Conservation (phyloP, 2,797 vertebrate species). For the Ataeniobius toweri region DNA sequence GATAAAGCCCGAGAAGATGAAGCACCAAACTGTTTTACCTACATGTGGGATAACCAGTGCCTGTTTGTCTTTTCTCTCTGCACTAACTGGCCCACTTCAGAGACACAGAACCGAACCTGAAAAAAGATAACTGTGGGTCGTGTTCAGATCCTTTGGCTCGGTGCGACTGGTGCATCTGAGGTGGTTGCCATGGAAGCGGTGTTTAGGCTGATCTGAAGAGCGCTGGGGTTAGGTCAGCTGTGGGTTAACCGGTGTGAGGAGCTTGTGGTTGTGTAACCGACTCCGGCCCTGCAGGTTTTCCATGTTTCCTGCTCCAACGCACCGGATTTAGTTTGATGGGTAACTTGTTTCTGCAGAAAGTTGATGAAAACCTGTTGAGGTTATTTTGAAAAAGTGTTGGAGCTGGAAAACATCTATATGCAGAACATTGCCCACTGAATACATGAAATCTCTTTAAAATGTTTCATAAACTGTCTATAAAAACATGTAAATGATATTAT, state of each 20-base stretch:
- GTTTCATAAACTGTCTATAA: background rate
- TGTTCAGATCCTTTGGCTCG: slow-evolving; percentile 30
- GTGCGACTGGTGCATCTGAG: slow-evolving; percentile 25
- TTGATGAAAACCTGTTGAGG: background rate
- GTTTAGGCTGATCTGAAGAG: background rate
- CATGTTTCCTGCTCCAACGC: background rate
- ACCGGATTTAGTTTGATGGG: background rate
- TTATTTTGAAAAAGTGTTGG: background rate
- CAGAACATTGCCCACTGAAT: background rate
- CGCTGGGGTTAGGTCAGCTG: background rate
- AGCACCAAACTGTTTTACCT: slow-evolving; percentile 32
- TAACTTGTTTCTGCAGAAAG: background rate
- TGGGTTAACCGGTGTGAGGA: background rate
- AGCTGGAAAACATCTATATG: background rate
- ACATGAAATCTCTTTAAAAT: background rate
- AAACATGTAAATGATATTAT: background rate
- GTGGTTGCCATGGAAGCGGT: slow-evolving; percentile 34
- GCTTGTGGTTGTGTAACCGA: background rate
- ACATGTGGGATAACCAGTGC: slow-evolving; percentile 58
- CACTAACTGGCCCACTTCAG: slow-evolving; percentile 29
- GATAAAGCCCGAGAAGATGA: slow-evolving; percentile 23
- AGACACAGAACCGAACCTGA: slow-evolving; percentile 26
- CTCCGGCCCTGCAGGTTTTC: background rate
- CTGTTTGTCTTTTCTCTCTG: slow-evolving; percentile 47
- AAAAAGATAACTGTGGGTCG: slow-evolving; percentile 2